Conservation (phyloP, 1,140 invertebrate species). For the Dinothrombium tinctorium region DNA sequence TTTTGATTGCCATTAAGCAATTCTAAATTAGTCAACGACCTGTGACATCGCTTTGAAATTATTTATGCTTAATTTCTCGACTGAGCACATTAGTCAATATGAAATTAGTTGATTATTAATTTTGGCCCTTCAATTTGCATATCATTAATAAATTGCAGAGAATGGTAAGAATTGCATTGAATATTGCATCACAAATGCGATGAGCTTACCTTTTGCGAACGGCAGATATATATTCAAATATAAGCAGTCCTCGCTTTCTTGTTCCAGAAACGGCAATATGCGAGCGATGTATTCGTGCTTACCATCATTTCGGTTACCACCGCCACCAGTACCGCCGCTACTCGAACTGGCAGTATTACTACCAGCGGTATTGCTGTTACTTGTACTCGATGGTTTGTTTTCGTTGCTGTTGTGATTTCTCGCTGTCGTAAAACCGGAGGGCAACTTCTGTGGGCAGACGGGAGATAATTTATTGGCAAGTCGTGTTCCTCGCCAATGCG, state of each 20-base stretch:
- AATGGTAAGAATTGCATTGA: too few relatives aligned
- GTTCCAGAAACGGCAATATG: constrained; percentile 37
- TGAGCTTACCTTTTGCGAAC: constrained; percentile 5
- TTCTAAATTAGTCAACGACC: too few relatives aligned
- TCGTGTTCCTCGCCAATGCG: constrained; percentile 52
- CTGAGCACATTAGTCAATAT: too few relatives aligned
- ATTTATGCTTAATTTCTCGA: too few relatives aligned
- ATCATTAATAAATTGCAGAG: too few relatives aligned
- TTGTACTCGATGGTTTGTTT: constrained; percentile 39
- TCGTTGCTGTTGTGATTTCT: constrained; percentile 29
- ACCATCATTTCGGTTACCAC: constrained; percentile 24
- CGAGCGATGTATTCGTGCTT: constrained; percentile 50
- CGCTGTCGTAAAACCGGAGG: constrained; percentile 35
- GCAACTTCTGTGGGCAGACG: constrained; percentile 25
- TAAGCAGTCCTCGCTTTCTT: constrained; percentile 78
- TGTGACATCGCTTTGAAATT: too few relatives aligned
- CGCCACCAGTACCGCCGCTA: too few relatives aligned
- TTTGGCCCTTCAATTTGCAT: too few relatives aligned
- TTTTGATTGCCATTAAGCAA: too few relatives aligned
- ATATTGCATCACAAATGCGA: too few relatives aligned
- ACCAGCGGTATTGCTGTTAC: neutral
- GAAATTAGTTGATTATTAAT: too few relatives aligned
- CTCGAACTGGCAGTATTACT: constrained; percentile 22
- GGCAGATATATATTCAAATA: constrained; percentile 84
- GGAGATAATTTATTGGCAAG: constrained; percentile 18